Percentiles rank a stretch among this genome's conserved stretches.
Conservation (phyloP, 2,113 vertebrate species). For the Uropsilus gracilis region DNA sequence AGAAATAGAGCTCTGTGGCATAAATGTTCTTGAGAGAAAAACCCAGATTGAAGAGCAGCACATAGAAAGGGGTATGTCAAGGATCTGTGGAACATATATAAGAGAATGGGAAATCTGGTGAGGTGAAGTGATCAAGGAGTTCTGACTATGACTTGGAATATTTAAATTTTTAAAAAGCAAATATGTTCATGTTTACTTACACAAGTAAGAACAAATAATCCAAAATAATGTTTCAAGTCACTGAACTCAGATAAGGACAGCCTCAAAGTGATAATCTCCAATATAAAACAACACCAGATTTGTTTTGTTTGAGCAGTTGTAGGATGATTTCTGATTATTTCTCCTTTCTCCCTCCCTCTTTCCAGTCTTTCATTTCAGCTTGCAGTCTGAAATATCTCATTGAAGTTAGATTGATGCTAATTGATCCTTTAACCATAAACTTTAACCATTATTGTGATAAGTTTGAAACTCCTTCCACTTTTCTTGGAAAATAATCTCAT, state of each 20-base stretch:
- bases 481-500: not conserved
- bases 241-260: not conserved
- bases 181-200: not conserved
- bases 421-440: not conserved
- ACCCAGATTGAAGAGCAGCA: not conserved
- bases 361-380: not conserved
- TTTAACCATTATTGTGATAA: not conserved
- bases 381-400: not conserved
- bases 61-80: not conserved
- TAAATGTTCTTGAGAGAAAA: not conserved
- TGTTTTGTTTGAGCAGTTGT: not conserved
- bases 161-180: not conserved
- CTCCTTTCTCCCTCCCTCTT: not conserved
- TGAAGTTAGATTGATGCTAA: not conserved
- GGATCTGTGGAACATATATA: not conserved
- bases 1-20: not conserved
- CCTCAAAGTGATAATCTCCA: not conserved
- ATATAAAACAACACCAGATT: not conserved
- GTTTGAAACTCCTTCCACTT: not conserved
- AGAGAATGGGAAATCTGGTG: not conserved
- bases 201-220: not conserved
- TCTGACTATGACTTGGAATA: not conserved
- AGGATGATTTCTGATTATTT: not conserved
- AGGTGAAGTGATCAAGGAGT: not conserved
- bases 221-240: not conserved